Evolutionary conservation across 2,888 invertebrate genomes (phyloP), one percentile per base, ranked within the genome.

Genomic region (Cryptus armator): DNA sequence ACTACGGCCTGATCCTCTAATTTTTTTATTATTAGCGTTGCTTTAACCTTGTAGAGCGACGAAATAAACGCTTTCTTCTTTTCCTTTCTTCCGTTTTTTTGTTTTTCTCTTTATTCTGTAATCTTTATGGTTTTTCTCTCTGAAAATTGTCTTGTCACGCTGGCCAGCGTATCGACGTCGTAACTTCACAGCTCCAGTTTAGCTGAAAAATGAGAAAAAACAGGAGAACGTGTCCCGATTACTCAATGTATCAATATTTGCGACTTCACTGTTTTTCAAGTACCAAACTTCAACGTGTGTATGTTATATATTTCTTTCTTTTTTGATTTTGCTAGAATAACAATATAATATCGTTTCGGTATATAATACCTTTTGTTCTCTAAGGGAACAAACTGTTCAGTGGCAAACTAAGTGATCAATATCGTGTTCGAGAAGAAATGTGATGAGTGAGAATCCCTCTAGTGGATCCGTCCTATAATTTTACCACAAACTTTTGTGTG

Each of bases 21-120:
- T 84, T 87, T 53, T 19, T 24, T 46, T 90, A 88, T 87, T 90
- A 92, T 92, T 91, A 91, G 88, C 91, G 91, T 92, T 91, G 92
- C 92, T 92, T 92, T 92, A 91, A 90, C 90, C 89, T 89, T 89
- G 92, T 92, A 92, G 92, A 93, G 92, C 92, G 91, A 92, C 92
- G 92, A 92, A 93, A 93, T 91, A 92, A 90, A 81, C 71, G 46
- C 91, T 90, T 88, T 89, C 83, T 87, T 88, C 86, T 32, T 79
- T 44, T 51, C 37, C 37, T 62, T 83, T 62, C 53, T 81, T 80
- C 75, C 44, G n/a, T n/a, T n/a, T n/a, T n/a, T 72, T 76, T 72
- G 24, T 79, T 79, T 77, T 67, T 78, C 53, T 48, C 82, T n/a
- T 62, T 32, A 62, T 14, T 32, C 62, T 59, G 24, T 74, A 66